Evolutionary conservation across 2,113 vertebrate genomes (phyloP), one percentile per base, ranked within the genome.

Genomic region (Saguinus imperator): DNA sequence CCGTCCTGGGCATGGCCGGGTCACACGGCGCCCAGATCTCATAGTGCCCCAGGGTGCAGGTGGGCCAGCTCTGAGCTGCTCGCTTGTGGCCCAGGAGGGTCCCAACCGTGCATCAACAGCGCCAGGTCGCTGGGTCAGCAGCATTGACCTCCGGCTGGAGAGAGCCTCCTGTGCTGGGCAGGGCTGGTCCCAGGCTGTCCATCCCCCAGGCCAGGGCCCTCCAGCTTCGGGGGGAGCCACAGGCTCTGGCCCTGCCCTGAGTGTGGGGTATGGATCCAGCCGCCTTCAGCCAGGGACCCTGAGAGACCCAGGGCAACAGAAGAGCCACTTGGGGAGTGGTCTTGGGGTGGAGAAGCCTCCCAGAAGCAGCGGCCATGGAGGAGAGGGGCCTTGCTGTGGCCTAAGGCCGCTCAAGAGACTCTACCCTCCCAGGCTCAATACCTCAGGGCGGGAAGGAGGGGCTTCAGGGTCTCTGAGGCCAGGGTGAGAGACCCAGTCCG

Each of bases 1-100:
- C 40, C 3, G 12, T 4, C 21, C 83, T 50, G 27, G n/a, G 17
- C n/a, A 6, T 17, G 76, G 29, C 58, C 0, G 0, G 29, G 85
- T 17, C 37, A 76, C 58, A 23, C 3, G 14, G 40, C 10, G 27
- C 27, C 32, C 21, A 70, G 68, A 35, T 50, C 80, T 58, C 9
- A 45, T 20, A 17, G 14, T 84, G 32, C 11, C 6, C 68, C 21
- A 2, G 18, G 70, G 37, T n/a, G 16, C 17, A 18, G 57, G 29
- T 27, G 18, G 27, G 12, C 43, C n/a, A 35, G n/a, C 58, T n/a
- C 21, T 0, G 14, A 35, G 37, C 37, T 37, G 61, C 48, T 76
- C 32, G 20, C 76, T 75, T 21, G 5, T 48, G 12, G 61, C 23
- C 13, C 35, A 6, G 17, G 6, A 3, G 4, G 40, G 9, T 35